A percentile compares a stretch with the other conserved stretches of the same genome.
Conservation (phyloP, 1,140 invertebrate species). For the Cylas formicarius region DNA sequence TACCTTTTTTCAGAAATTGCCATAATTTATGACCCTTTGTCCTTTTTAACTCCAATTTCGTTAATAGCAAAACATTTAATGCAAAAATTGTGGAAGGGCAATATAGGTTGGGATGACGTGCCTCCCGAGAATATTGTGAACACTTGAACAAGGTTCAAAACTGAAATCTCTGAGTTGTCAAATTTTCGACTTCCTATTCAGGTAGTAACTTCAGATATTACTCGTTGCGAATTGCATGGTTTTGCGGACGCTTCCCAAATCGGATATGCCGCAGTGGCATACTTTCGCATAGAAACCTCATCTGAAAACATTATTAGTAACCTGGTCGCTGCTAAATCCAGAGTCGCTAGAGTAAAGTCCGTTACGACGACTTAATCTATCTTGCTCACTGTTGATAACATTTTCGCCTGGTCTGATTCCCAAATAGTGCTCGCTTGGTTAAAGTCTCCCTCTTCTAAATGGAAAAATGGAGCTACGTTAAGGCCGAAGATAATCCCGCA, state of each 20-base stretch:
- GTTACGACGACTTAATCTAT: too few relatives aligned
- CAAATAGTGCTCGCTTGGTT: slow-evolving; percentile 29
- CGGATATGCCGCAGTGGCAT: slow-evolving; percentile 27
- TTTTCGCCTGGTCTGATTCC: slow-evolving; percentile 20
- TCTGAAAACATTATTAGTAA: background rate
- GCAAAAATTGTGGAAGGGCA: slow-evolving; percentile 35
- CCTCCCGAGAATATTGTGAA: slow-evolving; percentile 17
- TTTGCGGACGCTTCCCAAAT: slow-evolving; percentile 31
- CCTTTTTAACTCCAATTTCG: slow-evolving; percentile 33
- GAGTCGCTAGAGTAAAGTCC: too few relatives aligned
- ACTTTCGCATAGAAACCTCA: background rate
- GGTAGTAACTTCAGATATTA: background rate
- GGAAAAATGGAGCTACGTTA: slow-evolving; percentile 28
- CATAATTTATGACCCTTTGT: slow-evolving; percentile 39
- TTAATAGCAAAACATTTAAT: slow-evolving; percentile 35
- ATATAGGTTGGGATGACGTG: slow-evolving; percentile 34
- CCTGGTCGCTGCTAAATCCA: slow-evolving; percentile 25
- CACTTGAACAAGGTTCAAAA: too few relatives aligned
- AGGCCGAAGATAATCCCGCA: slow-evolving; percentile 26
- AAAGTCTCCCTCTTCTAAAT: slow-evolving; percentile 8
- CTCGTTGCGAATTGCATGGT: slow-evolving; percentile 33
- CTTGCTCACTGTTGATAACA: too few relatives aligned
- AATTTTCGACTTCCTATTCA: background rate
- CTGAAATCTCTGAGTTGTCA: background rate
- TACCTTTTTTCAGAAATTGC: slow-evolving; percentile 33